These are phyloP conservation scores for Trachelipus rathkii DNA, from an alignment of 1,140 invertebrate genomes.

Conservation along the genomic window DNA sequence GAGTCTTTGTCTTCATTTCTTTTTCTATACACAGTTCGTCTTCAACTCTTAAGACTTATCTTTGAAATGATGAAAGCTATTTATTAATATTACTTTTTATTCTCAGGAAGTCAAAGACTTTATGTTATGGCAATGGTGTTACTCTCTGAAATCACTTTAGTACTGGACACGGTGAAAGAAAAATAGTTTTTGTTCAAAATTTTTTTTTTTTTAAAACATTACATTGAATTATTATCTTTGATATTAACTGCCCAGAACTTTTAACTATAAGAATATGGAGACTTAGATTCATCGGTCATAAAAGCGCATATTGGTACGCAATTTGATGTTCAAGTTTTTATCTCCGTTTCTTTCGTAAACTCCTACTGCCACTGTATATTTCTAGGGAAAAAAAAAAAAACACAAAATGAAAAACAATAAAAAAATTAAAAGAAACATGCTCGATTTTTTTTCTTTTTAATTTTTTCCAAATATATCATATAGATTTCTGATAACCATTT, in stretches of 20 bases:
- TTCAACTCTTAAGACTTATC: no score
- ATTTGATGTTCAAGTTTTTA: conserved; percentile 22
- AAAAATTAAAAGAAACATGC: no score
- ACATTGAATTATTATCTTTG: conserved; percentile 24
- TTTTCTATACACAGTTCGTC: no score
- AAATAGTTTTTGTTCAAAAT: no score
- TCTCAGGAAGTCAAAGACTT: conserved; percentile 21
- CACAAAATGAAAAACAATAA: no score
- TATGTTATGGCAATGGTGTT: conserved; percentile 25
- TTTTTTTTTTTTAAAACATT: background rate
- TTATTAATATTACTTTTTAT: no score
- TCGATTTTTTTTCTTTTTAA: no score
- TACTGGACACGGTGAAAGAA: conserved; percentile 22
- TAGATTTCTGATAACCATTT: background rate
- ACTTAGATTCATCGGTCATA: conserved; percentile 28
- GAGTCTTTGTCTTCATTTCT: no score
- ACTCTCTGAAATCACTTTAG: conserved; percentile 18
- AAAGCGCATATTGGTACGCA: conserved; percentile 29
- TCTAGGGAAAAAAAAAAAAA: no score
- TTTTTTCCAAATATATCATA: background rate
- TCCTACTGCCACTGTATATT: conserved; percentile 28
- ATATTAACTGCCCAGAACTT: conserved; percentile 35
- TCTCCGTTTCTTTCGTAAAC: conserved; percentile 34
- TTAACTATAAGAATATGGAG: conserved; percentile 25
- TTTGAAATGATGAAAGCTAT: no score